Evolutionary conservation across 2,113 vertebrate genomes (phyloP).

Genomic region (Kryptolebias marmoratus): DNA sequence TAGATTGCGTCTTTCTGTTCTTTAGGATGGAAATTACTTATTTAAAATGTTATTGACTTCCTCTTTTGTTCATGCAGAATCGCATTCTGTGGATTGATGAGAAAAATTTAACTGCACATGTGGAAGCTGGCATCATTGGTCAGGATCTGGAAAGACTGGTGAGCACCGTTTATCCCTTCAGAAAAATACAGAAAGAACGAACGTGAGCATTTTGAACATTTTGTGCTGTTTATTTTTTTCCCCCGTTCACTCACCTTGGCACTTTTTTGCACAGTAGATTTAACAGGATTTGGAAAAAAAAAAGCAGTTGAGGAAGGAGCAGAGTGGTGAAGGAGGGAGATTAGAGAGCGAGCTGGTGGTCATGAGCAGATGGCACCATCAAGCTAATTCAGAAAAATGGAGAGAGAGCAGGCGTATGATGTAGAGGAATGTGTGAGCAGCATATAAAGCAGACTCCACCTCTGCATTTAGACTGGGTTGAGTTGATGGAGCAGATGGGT

Average conservation of each 20-base stretch:
- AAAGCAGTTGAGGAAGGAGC: constrained; percentile 48
- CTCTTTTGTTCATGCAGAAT: constrained; percentile 79
- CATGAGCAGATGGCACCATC: constrained; percentile 91
- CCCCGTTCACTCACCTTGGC: constrained; percentile 47
- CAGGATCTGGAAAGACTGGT: constrained; percentile 97
- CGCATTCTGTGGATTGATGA: constrained; percentile 98
- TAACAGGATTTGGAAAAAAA: constrained; percentile 19
- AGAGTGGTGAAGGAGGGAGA: constrained; percentile 75
- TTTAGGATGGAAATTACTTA: neutral
- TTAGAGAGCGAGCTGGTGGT: constrained; percentile 83
- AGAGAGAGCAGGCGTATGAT: constrained; percentile 86
- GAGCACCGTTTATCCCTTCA: constrained; percentile 57
- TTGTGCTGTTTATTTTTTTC: constrained; percentile 9
- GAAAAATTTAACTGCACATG: constrained; percentile 93
- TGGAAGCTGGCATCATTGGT: constrained; percentile 95
- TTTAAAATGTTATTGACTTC: constrained; percentile 18
- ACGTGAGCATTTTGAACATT: no score
- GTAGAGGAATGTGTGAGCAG: constrained; percentile 85
- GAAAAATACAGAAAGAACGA: constrained; percentile 8
- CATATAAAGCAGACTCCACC: constrained; percentile 82
- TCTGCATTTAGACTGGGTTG: constrained; percentile 79
- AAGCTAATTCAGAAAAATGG: constrained; percentile 92
- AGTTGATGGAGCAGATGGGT: constrained; percentile 87
- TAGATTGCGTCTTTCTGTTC: neutral
- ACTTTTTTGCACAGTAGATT: constrained; percentile 40